Percentiles rank a stretch among this genome's conserved stretches.
Evolutionary conservation across 2,888 invertebrate species (phyloP).

Genomic region (Harpalus rufipes): DNA sequence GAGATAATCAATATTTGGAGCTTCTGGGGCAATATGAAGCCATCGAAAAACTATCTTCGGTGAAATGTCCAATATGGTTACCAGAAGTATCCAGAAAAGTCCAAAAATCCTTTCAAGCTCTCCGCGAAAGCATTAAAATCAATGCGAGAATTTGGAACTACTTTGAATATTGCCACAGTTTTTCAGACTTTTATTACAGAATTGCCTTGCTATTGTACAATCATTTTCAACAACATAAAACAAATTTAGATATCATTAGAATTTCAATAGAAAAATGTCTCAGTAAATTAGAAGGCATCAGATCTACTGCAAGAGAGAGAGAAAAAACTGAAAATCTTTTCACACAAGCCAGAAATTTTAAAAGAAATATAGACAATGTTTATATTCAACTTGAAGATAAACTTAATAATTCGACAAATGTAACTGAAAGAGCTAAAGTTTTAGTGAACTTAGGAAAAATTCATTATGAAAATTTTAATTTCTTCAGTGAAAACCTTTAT

Average conservation of each 20-base stretch:
- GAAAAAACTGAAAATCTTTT: neutral
- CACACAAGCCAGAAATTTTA: neutral
- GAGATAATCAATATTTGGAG: neutral
- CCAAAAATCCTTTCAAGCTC: neutral
- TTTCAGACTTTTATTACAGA: constrained; percentile 12
- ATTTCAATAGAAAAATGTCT: constrained; percentile 22
- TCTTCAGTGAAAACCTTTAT: neutral
- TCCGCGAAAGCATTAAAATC: constrained; percentile 14
- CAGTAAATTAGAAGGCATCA: constrained; percentile 9
- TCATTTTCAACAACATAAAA: constrained; percentile 17
- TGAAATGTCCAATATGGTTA: neutral
- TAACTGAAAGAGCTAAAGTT: neutral
- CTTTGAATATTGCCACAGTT: constrained; percentile 31
- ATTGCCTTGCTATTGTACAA: constrained; percentile 31
- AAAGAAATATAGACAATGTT: neutral
- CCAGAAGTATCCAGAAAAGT: neutral
- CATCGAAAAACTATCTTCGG: constrained; percentile 11
- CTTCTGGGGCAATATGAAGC: neutral
- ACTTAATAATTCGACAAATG: neutral
- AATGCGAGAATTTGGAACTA: neutral
- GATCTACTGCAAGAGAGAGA: neutral
- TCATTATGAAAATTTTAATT: constrained; percentile 27
- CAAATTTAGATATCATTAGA: constrained; percentile 35
- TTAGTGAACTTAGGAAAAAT: neutral
- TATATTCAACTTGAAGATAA: constrained; percentile 20